Base-by-base conservation (phyloP, 2,113 vertebrate genomes). In the Epinephelus moara region DNA sequence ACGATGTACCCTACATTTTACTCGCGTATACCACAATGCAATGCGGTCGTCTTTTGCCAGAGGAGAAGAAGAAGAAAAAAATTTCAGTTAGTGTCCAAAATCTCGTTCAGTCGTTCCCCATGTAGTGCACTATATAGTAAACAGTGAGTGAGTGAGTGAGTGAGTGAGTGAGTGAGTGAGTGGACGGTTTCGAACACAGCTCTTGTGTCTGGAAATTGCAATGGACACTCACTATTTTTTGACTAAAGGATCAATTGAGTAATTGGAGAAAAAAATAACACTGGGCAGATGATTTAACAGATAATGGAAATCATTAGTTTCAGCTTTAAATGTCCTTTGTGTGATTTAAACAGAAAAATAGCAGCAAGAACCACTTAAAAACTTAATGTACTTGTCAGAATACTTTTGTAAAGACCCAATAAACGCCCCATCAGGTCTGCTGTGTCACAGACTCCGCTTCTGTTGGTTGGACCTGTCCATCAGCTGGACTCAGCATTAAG, bases 381-480 rank as follows among this genome's bases (percentile, higher is more conserved):
- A 80, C 70, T 70, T 42, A 42, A 85, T 37, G 14, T 25, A 21
- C 63, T 84, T 2, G 17, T 88, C 19, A 78, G 30, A 37, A 27
- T 15, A 64, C 3, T n/a, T 64, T 1, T 37, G 67, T 21, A 6
- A 13, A 79, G 18, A 70, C 23, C 17, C 10, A 52, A 11, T 68
- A 45, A 64, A 55, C 9, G 3, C 50, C 27, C 17, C 40, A 62
- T 45, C 25, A 76, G 52, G 2, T 67, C 52, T 0, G 15, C 66
- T 18, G 21, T 45, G 62, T 75, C 47, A 30, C 68, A 45, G 23
- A 60, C 57, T 80, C 25, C 52, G 57, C 18, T 25, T 66, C 64
- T 68, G 33, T 55, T 50, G 42, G 47, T 49, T 42, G 66, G 57
- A 79, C 25, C 17, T 2, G n/a, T 63, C 80, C 66, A 53, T 74